Evolutionary conservation across 2,113 vertebrate species (phyloP).

Genomic region (Uria aalge): DNA sequence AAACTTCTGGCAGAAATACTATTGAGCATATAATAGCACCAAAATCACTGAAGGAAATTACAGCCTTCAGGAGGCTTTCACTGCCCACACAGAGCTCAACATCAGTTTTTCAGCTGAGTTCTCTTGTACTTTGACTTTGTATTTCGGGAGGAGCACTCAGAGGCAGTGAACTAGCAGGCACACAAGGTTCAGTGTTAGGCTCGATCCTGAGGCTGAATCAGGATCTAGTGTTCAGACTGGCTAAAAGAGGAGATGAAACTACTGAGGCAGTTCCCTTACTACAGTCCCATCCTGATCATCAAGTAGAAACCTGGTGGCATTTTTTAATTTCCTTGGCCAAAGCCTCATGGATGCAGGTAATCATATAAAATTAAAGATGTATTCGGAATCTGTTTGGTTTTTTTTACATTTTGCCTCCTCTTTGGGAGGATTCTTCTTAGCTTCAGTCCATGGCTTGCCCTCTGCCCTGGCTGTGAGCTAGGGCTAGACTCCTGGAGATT

Average conservation of each 20-base stretch:
- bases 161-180: not conserved
- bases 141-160: not conserved
- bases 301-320: not conserved
- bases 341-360: not conserved
- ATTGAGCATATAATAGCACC: not conserved
- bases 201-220: not conserved
- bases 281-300: not conserved
- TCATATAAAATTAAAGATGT: not conserved
- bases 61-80: not conserved
- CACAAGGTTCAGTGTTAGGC: not conserved
- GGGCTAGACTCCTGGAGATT: not conserved
- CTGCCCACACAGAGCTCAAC: not conserved
- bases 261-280: not conserved
- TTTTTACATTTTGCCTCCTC: not conserved
- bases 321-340: not conserved
- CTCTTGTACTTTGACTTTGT: not conserved
- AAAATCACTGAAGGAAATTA: not conserved
- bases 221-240: not conserved
- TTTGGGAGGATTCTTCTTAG: not conserved
- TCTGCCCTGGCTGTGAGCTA: not conserved
- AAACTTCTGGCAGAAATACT: constrained; percentile 16
- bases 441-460: not conserved
- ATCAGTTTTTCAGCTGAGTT: not conserved
- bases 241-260: not conserved
- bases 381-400: not conserved